Evolutionary conservation across 2,888 invertebrate species (phyloP).

Genomic region (Drosophila anomalipes): DNA sequence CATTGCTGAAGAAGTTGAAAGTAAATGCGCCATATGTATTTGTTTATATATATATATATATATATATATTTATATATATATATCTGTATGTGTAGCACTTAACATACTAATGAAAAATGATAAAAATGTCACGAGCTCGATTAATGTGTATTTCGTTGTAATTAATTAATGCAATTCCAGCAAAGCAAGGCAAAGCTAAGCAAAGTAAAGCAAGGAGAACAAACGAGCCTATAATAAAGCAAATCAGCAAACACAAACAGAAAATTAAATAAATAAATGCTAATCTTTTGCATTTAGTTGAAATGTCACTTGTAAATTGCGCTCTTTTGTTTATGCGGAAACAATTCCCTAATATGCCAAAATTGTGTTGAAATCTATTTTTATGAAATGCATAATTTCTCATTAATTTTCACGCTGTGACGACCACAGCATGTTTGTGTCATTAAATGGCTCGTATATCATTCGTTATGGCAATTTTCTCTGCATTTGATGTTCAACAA

Average conservation of each 20-base stretch:
- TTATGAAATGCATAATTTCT: conserved; percentile 9
- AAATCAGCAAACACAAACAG: conserved; percentile 36
- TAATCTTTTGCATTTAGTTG: conserved; percentile 51
- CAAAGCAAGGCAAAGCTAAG: conserved; percentile 42
- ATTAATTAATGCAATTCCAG: conserved; percentile 74
- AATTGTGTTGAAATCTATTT: conserved; percentile 6
- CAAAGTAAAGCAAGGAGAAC: conserved; percentile 38
- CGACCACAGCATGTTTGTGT: conserved; percentile 4
- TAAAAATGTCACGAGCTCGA: conserved; percentile 75
- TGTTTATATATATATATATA: conserved; percentile 5
- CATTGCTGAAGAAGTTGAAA: conserved; percentile 32
- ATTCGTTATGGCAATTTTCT: conserved; percentile 23
- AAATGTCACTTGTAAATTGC: conserved; percentile 45
- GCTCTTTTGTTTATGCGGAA: conserved; percentile 26
- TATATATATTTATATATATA: conserved; percentile 18
- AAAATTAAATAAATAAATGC: conserved; percentile 40
- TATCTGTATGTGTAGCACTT: conserved; percentile 14
- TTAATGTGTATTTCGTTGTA: conserved; percentile 70
- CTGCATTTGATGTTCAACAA: conserved; percentile 22
- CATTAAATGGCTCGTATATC: conserved; percentile 36
- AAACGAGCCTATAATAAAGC: conserved; percentile 40
- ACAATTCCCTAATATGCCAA: conserved; percentile 18
- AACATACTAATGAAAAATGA: conserved; percentile 55
- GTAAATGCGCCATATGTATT: conserved; percentile 21
- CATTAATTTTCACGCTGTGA: conserved; percentile 22